Evolutionary conservation across 2,888 invertebrate species (phyloP).

Genomic region (Toxonevra muliebris): DNA sequence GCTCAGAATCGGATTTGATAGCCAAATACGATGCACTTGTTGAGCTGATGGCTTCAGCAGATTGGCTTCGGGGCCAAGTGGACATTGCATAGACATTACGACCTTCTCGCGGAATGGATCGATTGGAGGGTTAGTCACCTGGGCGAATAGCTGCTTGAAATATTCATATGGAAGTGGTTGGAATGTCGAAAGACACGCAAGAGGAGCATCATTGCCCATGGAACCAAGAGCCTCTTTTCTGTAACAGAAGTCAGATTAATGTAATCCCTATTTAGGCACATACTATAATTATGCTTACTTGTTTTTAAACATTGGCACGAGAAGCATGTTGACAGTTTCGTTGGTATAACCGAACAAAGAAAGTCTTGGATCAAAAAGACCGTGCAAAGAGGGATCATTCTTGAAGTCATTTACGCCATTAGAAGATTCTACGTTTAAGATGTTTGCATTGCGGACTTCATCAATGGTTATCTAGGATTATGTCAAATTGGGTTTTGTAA

Average conservation of each 20-base stretch:
- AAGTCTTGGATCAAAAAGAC: constrained; percentile 82
- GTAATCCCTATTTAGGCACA: background rate
- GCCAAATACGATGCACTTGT: constrained; percentile 89
- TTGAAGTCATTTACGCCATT: constrained; percentile 38
- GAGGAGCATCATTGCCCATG: constrained; percentile 98
- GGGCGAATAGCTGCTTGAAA: constrained; percentile 99
- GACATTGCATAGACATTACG: constrained; percentile 97
- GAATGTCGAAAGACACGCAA: constrained; percentile 95
- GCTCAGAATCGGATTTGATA: constrained; percentile 94
- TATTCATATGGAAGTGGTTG: constrained; percentile 96
- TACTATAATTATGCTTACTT: constrained; percentile 70
- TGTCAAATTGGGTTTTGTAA: background rate
- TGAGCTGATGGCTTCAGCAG: constrained; percentile 87
- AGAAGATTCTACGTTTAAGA: constrained; percentile 46
- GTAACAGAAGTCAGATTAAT: background rate
- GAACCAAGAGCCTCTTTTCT: constrained; percentile 98
- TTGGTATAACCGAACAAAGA: constrained; percentile 93
- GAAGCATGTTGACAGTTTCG: constrained; percentile 92
- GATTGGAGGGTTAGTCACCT: constrained; percentile 99
- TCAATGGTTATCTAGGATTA: constrained; percentile 79
- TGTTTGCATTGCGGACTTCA: constrained; percentile 75
- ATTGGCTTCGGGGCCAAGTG: constrained; percentile 96
- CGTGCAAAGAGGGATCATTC: constrained; percentile 61
- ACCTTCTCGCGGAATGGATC: constrained; percentile 98
- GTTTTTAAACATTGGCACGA: constrained; percentile 95